Evolutionary conservation across 2,113 vertebrate species (phyloP).

Genomic region (Ammodytes dubius): DNA sequence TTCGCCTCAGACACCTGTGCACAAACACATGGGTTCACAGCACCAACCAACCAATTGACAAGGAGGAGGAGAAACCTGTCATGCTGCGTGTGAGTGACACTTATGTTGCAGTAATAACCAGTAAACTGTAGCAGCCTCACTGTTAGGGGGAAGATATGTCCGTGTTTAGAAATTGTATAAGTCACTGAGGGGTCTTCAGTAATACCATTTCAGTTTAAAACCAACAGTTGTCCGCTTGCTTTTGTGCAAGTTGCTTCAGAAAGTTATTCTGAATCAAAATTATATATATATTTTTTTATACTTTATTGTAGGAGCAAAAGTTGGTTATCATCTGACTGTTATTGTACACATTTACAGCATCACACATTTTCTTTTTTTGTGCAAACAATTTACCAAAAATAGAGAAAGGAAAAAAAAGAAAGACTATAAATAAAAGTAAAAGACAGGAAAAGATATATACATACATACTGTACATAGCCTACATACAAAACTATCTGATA

Average conservation of each 20-base stretch:
- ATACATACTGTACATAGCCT: too few relatives aligned
- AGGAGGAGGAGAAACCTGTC: constrained; percentile 97
- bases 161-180: background rate
- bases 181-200: background rate
- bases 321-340: too few relatives aligned
- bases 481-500: background rate
- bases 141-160: constrained; percentile 4
- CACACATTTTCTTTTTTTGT: too few relatives aligned
- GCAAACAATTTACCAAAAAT: too few relatives aligned
- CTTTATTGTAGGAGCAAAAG: too few relatives aligned
- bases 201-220: constrained; percentile 6
- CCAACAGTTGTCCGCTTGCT: background rate
- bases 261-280: background rate
- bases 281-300: background rate
- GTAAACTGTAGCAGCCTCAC: background rate
- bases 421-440: too few relatives aligned
- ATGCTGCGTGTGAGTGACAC: constrained; percentile 91
- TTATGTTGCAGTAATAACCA: background rate
- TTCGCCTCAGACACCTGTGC: constrained; percentile 96
- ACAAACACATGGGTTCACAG: constrained; percentile 99
- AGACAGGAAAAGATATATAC: too few relatives aligned
- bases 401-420: too few relatives aligned
- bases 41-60: constrained; percentile 99
- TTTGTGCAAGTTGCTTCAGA: background rate
- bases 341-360: too few relatives aligned